phyloP scores from a whole-genome alignment of 2,797 vertebrate species.

The Pterois miles region DNA sequence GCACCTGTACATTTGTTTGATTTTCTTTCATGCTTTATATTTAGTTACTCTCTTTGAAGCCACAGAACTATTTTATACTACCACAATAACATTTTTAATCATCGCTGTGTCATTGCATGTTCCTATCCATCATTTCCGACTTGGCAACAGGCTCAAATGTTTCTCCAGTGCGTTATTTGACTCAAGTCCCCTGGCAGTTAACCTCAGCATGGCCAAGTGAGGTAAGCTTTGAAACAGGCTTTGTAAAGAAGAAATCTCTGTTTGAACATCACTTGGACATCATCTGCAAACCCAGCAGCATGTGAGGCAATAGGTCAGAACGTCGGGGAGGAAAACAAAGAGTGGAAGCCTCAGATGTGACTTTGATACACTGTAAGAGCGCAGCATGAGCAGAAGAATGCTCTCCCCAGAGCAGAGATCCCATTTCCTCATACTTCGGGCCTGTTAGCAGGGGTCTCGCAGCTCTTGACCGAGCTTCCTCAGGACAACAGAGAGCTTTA shows the following conservation, averaged over 20 bases:
- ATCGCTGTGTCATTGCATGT: slow-evolving; percentile 28
- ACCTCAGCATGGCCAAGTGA: slow-evolving; percentile 23
- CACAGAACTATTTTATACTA: not conserved
- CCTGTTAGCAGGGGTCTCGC: slow-evolving; percentile 60
- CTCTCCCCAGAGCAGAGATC: slow-evolving; percentile 53
- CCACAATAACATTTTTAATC: slow-evolving; percentile 25
- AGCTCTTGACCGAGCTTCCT: slow-evolving; percentile 66
- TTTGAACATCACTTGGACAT: slow-evolving; percentile 59
- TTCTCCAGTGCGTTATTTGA: slow-evolving; percentile 31
- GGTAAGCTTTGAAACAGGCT: slow-evolving; percentile 40
- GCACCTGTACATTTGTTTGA: slow-evolving; percentile 7
- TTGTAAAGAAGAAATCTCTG: slow-evolving; percentile 39
- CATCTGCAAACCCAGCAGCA: slow-evolving; percentile 56
- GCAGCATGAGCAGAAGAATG: slow-evolving; percentile 65
- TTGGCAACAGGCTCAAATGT: slow-evolving; percentile 36
- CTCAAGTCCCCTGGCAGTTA: slow-evolving; percentile 29
- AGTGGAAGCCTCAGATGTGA: slow-evolving; percentile 54
- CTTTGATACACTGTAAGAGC: slow-evolving; percentile 72
- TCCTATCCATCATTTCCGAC: slow-evolving; percentile 42
- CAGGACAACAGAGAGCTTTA: slow-evolving; percentile 64
- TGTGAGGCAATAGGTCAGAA: slow-evolving; percentile 55
- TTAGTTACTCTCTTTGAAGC: slow-evolving; percentile 8
- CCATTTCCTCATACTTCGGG: slow-evolving; percentile 63
- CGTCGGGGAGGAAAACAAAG: slow-evolving; percentile 35
- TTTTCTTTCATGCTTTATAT: not conserved